phyloP scores from a whole-genome alignment of 2,113 vertebrate genomes.

The Hirundichthys speculiger region DNA sequence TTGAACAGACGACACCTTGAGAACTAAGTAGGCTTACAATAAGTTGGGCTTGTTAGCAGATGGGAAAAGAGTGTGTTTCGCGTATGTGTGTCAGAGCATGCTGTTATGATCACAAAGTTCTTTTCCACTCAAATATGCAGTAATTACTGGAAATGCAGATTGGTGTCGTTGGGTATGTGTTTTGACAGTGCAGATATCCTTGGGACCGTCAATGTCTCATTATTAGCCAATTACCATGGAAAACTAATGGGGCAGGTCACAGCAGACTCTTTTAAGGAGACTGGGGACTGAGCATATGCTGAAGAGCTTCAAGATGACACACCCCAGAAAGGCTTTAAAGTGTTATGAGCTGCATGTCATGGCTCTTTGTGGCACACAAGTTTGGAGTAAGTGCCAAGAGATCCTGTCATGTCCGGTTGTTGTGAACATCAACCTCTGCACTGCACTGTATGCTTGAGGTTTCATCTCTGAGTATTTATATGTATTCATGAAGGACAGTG shows the following conservation, averaged over 20 bases:
- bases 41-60: conserved; percentile 77
- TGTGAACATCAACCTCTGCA: conserved; percentile 60
- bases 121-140: conserved; percentile 57
- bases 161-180: conserved; percentile 51
- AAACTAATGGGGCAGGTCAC: conserved; percentile 70
- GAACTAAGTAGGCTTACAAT: conserved; percentile 75
- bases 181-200: conserved; percentile 69
- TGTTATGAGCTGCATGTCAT: conserved; percentile 52
- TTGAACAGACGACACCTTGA: conserved; percentile 79
- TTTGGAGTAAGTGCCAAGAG: conserved; percentile 42
- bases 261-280: conserved; percentile 57
- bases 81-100: conserved; percentile 7
- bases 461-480: conserved; percentile 45
- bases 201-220: conserved; percentile 62
- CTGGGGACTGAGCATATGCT: conserved; percentile 68
- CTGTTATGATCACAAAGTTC: conserved; percentile 49
- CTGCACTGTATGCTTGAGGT: conserved; percentile 44
- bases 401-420: conserved; percentile 69
- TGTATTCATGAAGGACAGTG: conserved; percentile 56
- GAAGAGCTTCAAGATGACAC: conserved; percentile 53
- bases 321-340: conserved; percentile 55
- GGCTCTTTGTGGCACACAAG: conserved; percentile 53
- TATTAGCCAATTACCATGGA: conserved; percentile 73
- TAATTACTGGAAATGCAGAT: conserved; percentile 70
- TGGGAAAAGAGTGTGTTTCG: conserved; percentile 31